Conservation (phyloP, 2,797 vertebrate species). For the Gobio occitaniae region DNA sequence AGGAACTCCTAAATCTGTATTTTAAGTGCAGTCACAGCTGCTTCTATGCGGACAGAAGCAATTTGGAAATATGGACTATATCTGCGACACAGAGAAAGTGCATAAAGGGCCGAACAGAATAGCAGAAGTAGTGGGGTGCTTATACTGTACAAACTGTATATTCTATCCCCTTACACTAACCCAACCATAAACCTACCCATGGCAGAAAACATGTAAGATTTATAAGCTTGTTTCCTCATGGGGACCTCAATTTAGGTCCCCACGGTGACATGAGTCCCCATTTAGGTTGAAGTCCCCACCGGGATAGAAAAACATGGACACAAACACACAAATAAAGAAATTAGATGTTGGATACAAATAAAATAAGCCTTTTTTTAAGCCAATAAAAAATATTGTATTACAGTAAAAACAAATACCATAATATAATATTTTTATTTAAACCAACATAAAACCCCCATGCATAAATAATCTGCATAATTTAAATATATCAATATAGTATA, state of each 20-base stretch:
- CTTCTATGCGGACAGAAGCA: background rate
- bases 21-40: background rate
- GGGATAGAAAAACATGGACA: background rate
- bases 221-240: no score
- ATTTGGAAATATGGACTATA: background rate
- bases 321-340: background rate
- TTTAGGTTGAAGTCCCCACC: no score
- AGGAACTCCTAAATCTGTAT: background rate
- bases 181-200: no score
- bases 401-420: background rate
- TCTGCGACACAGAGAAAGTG: background rate
- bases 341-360: background rate
- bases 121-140: background rate
- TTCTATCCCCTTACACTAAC: no score
- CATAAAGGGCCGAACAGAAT: background rate
- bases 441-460: background rate
- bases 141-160: no score
- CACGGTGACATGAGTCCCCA: no score
- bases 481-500: background rate
- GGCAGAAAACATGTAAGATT: no score
- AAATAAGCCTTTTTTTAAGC: background rate
- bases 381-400: background rate
- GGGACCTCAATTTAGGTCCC: no score
- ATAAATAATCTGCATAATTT: background rate
- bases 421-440: background rate